Conservation (phyloP, 92 coral and sea anemone species). For the Porites cylindrica region DNA sequence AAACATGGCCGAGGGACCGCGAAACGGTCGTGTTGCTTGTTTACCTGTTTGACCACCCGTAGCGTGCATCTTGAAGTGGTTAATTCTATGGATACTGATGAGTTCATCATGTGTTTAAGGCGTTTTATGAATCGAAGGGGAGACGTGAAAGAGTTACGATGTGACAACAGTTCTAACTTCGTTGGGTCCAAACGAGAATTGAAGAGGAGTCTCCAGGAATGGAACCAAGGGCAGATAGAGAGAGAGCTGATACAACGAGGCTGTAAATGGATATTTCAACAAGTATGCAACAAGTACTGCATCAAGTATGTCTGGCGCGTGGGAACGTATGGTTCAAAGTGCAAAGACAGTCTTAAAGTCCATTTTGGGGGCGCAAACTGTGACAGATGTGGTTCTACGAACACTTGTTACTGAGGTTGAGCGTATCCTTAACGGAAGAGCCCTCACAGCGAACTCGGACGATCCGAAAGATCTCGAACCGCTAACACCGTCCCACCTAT, state of each 20-base stretch:
- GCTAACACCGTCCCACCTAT: slow-evolving; percentile 48
- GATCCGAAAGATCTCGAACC: slow-evolving; percentile 58
- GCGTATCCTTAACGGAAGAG: slow-evolving; percentile 48
- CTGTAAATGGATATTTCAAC: no score
- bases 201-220: background rate
- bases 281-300: no score
- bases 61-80: no score
- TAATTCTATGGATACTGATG: no score
- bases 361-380: background rate
- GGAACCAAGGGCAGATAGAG: slow-evolving; percentile 33
- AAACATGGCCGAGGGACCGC: slow-evolving; percentile 37
- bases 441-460: no score
- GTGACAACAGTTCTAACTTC: no score
- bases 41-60: no score
- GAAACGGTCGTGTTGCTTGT: no score
- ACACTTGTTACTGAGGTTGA: slow-evolving; percentile 54
- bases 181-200: background rate
- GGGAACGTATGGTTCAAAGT: slow-evolving; percentile 57
- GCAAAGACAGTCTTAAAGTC: slow-evolving; percentile 44
- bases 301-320: slow-evolving; percentile 50
- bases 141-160: no score
- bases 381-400: slow-evolving; percentile 30
- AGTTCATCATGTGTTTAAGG: no score
- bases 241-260: no score
- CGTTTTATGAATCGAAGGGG: no score